Base-by-base conservation (phyloP, 2,113 vertebrate genomes). In the Boulengeromyrus knoepffleri region DNA sequence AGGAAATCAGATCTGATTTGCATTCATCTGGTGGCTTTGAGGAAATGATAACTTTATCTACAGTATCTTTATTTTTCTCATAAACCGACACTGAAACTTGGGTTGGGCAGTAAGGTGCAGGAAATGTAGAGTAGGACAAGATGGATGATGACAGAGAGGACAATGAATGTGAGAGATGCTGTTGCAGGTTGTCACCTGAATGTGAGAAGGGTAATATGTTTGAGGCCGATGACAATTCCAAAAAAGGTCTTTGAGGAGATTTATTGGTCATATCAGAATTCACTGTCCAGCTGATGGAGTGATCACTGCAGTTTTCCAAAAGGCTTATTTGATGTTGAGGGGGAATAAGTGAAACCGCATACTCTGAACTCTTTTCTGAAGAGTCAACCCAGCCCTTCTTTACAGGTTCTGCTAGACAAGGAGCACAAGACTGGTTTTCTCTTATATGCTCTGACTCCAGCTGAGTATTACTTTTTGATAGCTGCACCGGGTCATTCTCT, bases 231-330 rank as follows among this genome's bases (percentile, higher is more conserved):
- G 97, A 97, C 89, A 98, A 97, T 90, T 99, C 98, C 0, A 97
- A 90, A 66, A 96, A 97, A 2, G 94, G 95, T 89, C 95, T 95
- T 92, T 96, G 96, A 1, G 98, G 97, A 90, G 99, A 99, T 92
- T 98, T 99, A 4, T 98, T 94, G 52, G 98, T 94, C 49, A 97
- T 96, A 15, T 99, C 97, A 0, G 97, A 88, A 89, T 97, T 97
- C 31, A 85, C 52, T 27, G 89, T 62, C 98, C 99, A 99, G 91
- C 92, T 93, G 90, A 97, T 94, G 1, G 95, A 92, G 90, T 96
- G 96, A 46, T 99, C 97, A 0, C 96, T 92, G 0, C 96, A 93
- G 91, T 95, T 96, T 21, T 96, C 96, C 17, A 96, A 94, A 19
- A 97, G 93, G 92, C 93, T 94, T 2, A 97, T 89, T 21, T 92